Base-by-base conservation (phyloP, 1,140 invertebrate species). In the Hycleus cichorii region DNA sequence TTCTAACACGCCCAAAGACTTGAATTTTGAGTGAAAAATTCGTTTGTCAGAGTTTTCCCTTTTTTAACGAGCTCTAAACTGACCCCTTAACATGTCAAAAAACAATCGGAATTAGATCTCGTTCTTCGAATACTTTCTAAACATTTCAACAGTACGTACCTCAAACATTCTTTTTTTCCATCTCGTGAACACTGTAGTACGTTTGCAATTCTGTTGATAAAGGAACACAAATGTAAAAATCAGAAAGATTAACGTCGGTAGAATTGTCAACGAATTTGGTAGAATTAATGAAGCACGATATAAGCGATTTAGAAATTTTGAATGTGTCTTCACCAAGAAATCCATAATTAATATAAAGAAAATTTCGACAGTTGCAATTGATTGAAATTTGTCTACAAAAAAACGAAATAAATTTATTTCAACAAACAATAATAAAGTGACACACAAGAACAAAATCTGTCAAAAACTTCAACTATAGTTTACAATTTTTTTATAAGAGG, bases 211-310 rank as follows among this genome's bases (percentile, higher is more conserved):
- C 27, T 62, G 59, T 4, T 42, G 38, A 39, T 56, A 59, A 1
- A 64, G 26, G 10, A 64, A 38, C 2, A 51, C 18, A n/a, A 64
- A 64, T 1, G 54, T 43, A 9, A 56, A 55, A n/a, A 50, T 27
- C 12, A 62, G 11, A 32, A 64, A 64, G 6, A 62, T 8, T 4
- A 59, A 8, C 10, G 50, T 62, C 27, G 59, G 59, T 8, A 64
- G 38, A n/a, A 58, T 48, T 5, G 63, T 58, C 26, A 47, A 59
- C 26, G 27, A 25, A 50, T 39, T 40, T 11, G 57, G 57, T 43
- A 59, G 47, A 18, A 63, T 32, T 48, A 55, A 49, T 7, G 61
- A 51, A 32, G 32, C 32, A 5, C 4, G 4, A 32, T 32, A 32
- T 4, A 32, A 5, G 1, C 32, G 32, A 32, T 32, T 32, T 7